Conservation (phyloP, 2,113 vertebrate genomes). For the Corydoras maculifer region DNA sequence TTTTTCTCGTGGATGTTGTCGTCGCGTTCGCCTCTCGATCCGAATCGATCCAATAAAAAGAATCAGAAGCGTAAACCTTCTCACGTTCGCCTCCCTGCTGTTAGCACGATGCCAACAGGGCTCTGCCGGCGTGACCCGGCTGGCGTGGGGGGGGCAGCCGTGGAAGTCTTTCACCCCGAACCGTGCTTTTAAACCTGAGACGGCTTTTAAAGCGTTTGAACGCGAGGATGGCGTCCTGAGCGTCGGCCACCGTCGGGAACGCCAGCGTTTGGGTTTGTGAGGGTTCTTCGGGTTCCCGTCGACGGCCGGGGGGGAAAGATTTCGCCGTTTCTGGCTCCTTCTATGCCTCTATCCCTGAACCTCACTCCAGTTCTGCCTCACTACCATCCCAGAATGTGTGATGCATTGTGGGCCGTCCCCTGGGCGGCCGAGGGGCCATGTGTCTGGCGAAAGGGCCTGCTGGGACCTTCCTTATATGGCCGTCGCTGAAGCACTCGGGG, state of each 20-base stretch:
- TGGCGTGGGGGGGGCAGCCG: background rate
- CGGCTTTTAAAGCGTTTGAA: slow-evolving; percentile 2
- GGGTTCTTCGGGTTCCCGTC: too few relatives aligned
- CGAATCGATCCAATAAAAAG: background rate
- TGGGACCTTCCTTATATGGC: slow-evolving; percentile 48
- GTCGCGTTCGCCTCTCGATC: background rate
- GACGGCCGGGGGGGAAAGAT: too few relatives aligned
- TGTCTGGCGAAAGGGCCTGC: slow-evolving; percentile 44
- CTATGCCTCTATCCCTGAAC: slow-evolving; percentile 31
- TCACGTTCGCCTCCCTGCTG: background rate
- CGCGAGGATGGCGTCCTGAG: slow-evolving; percentile 9
- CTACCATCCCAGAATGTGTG: slow-evolving; percentile 44
- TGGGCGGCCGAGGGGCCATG: slow-evolving; percentile 41
- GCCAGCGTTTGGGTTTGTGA: too few relatives aligned
- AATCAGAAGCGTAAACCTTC: background rate
- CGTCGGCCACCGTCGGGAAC: slow-evolving; percentile 7
- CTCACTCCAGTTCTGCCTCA: slow-evolving; percentile 39
- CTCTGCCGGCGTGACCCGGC: background rate
- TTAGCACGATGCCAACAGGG: background rate
- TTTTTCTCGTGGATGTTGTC: background rate
- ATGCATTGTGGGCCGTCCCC: slow-evolving; percentile 38
- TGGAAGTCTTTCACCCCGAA: slow-evolving; percentile 5
- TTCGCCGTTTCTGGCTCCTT: background rate
- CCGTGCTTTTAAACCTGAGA: background rate
- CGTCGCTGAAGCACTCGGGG: background rate